Percentiles rank a stretch among this genome's conserved stretches.
These are phyloP conservation scores for Zelostemma sp. DNA, from an alignment of 1,140 invertebrate species.

Conservation along the genomic window DNA sequence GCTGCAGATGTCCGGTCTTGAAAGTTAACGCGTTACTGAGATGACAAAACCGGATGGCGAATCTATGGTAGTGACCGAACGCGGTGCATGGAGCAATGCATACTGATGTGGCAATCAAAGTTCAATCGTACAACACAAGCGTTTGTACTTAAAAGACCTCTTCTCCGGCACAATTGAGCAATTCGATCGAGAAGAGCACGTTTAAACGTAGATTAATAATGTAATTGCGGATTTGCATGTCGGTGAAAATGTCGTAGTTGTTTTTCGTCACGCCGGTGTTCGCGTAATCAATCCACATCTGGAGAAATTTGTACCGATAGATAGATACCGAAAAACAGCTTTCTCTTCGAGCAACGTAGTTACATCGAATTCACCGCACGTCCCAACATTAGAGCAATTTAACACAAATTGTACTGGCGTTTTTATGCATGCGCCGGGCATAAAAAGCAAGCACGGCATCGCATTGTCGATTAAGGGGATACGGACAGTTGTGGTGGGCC, in stretches of 20 bases:
- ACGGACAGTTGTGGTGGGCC: no score
- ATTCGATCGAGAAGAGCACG: no score
- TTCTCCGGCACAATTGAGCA: no score
- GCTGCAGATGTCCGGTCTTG: constrained; percentile 1
- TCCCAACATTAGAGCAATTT: constrained; percentile 8
- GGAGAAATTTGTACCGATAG: constrained; percentile 6
- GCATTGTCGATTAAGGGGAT: no score
- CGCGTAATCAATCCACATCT: constrained; percentile 10
- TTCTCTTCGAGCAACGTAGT: constrained; percentile 7
- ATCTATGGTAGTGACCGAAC: constrained; percentile 5
- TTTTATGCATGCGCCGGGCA: not conserved
- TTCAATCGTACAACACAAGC: no score
- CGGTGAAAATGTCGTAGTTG: constrained; percentile 7
- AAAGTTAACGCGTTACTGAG: constrained; percentile 4
- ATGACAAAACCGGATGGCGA: constrained; percentile 5
- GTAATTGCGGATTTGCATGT: not conserved
- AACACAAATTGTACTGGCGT: not conserved
- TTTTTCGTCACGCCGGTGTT: not conserved
- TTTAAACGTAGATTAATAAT: no score
- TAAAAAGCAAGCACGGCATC: not conserved
- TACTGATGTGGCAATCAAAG: constrained; percentile 40
- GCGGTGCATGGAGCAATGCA: constrained; percentile 22
- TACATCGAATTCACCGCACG: constrained; percentile 6
- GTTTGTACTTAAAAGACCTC: no score
- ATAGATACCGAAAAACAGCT: constrained; percentile 5